Base-by-base conservation (phyloP, 2,797 vertebrate species). In the Coilia nasus region DNA sequence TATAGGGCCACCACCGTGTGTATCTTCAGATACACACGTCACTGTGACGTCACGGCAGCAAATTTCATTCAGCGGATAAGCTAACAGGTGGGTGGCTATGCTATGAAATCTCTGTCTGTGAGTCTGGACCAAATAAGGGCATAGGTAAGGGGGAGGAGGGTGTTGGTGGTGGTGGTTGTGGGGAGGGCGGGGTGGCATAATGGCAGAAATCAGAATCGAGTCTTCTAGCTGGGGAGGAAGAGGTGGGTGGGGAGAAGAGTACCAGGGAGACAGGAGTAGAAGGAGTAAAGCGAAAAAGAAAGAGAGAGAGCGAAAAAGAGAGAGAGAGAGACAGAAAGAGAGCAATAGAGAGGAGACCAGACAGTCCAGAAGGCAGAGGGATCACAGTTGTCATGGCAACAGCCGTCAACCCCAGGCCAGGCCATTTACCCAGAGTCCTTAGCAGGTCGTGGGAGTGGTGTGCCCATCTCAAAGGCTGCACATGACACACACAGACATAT, bases 321-420 rank as follows among this genome's bases (percentile, higher is more conserved):
- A 84, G 56, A 78, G 71, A 78, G 17, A 14, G 28, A 71, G 28
- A 71, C 25, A 83, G 83, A 56, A 59, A 85, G 83, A 62, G 86
- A 71, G 82, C 28, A 17, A 78, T 31, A 44, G 60, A 60, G 80
- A 82, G 71, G 19, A 21, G 1, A 78, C n/a, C 25, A 46, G 47
- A 81, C 17, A 78, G 71, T 78, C 71, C 71, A 78, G 41, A 44
- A 62, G 83, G 71, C 23, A 57, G 62, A 81, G 57, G 54, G 75
- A 87, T 78, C 82, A 83, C 64, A 82, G 88, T 86, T 83, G 87
- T 87, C 88, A 85, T 81, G 81, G 82, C 85, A 85, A 82, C 84
- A 84, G 80, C 41, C 84, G 80, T 87, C 83, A 41, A 54, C 28
- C 83, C 81, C 56, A 87, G 85, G 82, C 88, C 88, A 85, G 87